phyloP scores from a whole-genome alignment of 2,113 vertebrate genomes.

The Apeltes quadracus region DNA sequence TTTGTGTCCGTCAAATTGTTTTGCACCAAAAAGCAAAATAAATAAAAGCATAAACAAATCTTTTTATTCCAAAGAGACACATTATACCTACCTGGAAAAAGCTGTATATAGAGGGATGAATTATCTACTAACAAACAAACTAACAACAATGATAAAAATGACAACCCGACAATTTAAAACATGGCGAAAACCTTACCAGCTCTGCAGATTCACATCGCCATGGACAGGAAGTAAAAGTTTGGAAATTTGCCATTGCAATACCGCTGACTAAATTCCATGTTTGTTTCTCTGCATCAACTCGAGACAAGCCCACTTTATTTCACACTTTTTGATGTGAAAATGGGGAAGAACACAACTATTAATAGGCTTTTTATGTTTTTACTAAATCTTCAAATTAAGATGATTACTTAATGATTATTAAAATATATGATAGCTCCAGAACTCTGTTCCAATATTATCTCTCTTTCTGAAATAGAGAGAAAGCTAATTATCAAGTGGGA shows the following conservation, averaged over 20 bases:
- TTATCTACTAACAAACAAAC: neutral
- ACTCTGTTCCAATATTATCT: neutral
- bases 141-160: neutral
- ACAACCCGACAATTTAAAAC: neutral
- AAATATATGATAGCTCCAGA: neutral
- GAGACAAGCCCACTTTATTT: neutral
- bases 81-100: neutral
- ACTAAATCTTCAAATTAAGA: slow-evolving; percentile 8
- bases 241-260: neutral
- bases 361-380: neutral
- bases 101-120: neutral
- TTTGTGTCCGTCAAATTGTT: neutral
- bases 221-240: neutral
- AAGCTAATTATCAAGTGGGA: slow-evolving; percentile 45
- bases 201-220: neutral
- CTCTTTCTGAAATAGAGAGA: slow-evolving; percentile 12
- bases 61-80: neutral
- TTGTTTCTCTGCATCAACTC: neutral
- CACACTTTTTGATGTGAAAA: neutral
- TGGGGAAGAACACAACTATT: neutral
- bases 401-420: neutral
- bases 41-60: neutral
- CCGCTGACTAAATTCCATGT: neutral
- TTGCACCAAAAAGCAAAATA: neutral
- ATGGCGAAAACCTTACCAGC: neutral